Percentiles rank a stretch among this genome's conserved stretches.
Evolutionary conservation across 2,888 invertebrate species (phyloP).

Genomic region (Sarcophaga rosellei): DNA sequence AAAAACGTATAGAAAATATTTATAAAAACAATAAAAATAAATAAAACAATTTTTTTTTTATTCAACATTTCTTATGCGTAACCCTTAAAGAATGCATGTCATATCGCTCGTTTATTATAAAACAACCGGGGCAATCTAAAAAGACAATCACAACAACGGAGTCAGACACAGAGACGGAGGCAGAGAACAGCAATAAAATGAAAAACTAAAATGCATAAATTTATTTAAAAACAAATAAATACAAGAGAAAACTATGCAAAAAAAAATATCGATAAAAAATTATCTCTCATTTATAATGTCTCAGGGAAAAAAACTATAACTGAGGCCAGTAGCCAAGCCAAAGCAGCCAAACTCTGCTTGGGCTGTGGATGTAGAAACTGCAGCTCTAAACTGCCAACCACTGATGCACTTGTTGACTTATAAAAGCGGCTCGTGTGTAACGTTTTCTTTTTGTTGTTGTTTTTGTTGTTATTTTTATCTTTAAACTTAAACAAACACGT

Average conservation of each 20-base stretch:
- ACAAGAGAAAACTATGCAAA: not conserved
- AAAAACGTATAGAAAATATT: not conserved
- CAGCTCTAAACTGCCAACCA: slow-evolving; percentile 33
- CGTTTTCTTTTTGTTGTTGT: not conserved
- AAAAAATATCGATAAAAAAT: slow-evolving; percentile 17
- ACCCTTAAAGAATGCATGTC: slow-evolving; percentile 74
- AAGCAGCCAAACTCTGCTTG: not conserved
- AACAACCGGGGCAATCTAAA: slow-evolving; percentile 37
- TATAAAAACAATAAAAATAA: not conserved
- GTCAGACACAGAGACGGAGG: not conserved
- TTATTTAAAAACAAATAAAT: slow-evolving; percentile 31
- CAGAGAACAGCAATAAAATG: not conserved
- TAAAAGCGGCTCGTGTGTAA: slow-evolving; percentile 62
- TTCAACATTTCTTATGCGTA: slow-evolving; percentile 17
- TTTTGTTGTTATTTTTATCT: not conserved
- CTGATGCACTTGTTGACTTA: slow-evolving; percentile 49
- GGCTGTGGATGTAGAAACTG: not conserved
- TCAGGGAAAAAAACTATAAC: slow-evolving; percentile 9
- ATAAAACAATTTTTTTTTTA: not conserved
- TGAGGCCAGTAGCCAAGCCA: not conserved
- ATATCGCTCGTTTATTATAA: slow-evolving; percentile 61
- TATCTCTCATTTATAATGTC: slow-evolving; percentile 62
- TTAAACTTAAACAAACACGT: slow-evolving; percentile 22
- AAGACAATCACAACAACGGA: slow-evolving; percentile 28
- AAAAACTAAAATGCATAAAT: slow-evolving; percentile 36